Percentiles rank a stretch among this genome's conserved stretches.
Evolutionary conservation across 1,140 invertebrate species (phyloP).

Genomic region (Eurosta solidaginis): DNA sequence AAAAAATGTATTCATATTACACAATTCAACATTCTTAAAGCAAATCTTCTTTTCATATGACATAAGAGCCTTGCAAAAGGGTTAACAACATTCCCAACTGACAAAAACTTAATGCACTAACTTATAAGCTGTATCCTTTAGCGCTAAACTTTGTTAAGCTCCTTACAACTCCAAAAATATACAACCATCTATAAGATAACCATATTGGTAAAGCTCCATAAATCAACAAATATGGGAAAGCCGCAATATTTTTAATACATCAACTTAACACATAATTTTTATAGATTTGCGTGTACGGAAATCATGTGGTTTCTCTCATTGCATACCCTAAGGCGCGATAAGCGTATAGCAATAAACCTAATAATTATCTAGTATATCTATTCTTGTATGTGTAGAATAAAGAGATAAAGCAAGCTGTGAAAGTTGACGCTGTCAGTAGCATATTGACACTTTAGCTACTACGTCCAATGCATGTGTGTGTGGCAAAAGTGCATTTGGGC

Average conservation of each 20-base stretch:
- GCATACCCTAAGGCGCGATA: background rate
- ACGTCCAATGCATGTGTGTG: background rate
- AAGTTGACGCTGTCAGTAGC: background rate
- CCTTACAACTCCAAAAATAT: background rate
- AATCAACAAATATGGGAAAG: constrained; percentile 8
- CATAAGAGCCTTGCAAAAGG: background rate
- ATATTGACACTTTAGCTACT: background rate
- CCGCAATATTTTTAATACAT: no score
- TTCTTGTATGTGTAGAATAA: background rate
- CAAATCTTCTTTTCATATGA: background rate
- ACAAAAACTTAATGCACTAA: background rate
- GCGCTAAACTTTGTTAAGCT: no score
- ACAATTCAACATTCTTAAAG: background rate
- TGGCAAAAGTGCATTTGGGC: background rate
- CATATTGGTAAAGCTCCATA: background rate
- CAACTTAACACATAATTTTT: no score
- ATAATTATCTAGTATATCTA: background rate
- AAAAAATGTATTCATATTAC: no score
- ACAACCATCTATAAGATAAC: background rate
- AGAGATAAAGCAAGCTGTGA: background rate
- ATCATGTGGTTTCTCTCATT: background rate
- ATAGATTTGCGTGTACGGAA: background rate
- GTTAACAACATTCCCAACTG: background rate
- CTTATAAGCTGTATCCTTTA: background rate
- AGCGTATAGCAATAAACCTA: background rate